A percentile compares a stretch with the other conserved stretches of the same genome.
phyloP scores from a whole-genome alignment of 2,888 invertebrate genomes.

The Idaea biselata region DNA sequence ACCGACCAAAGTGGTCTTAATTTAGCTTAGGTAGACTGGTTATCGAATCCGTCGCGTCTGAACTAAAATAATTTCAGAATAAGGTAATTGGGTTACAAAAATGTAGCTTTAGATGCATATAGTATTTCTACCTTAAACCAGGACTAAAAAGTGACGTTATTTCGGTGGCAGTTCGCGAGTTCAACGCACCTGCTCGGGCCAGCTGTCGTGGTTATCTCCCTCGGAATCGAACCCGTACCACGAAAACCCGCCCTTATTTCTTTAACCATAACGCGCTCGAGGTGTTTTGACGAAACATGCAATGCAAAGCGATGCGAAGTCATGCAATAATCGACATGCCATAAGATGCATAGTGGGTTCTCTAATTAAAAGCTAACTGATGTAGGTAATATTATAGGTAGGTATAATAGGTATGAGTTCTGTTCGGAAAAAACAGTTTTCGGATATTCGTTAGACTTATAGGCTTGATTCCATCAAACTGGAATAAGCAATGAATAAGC shows the following conservation, averaged over 20 bases:
- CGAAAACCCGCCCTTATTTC: conserved; percentile 44
- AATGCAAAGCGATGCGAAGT: conserved; percentile 22
- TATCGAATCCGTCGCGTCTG: conserved; percentile 17
- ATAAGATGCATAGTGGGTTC: background rate
- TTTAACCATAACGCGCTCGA: conserved; percentile 30
- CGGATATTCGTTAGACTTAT: no score
- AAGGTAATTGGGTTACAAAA: conserved; percentile 19
- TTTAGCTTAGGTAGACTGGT: conserved; percentile 13
- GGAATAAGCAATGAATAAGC: no score
- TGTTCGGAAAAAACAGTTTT: no score
- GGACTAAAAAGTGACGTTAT: conserved; percentile 25
- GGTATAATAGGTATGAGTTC: no score
- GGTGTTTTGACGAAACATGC: conserved; percentile 31
- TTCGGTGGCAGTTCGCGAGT: conserved; percentile 35
- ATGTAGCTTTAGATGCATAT: conserved; percentile 4
- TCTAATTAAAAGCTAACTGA: conserved; percentile 13
- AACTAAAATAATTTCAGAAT: conserved; percentile 20
- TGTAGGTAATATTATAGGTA: no score
- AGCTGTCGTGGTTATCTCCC: conserved; percentile 65
- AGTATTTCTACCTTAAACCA: background rate
- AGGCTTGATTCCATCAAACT: no score
- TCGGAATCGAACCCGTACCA: conserved; percentile 46
- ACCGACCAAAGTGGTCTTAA: conserved; percentile 17
- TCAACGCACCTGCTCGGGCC: conserved; percentile 61
- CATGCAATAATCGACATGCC: conserved; percentile 32